Evolutionary conservation across 2,797 vertebrate species (phyloP).

Genomic region (Megalops cyprinoides): DNA sequence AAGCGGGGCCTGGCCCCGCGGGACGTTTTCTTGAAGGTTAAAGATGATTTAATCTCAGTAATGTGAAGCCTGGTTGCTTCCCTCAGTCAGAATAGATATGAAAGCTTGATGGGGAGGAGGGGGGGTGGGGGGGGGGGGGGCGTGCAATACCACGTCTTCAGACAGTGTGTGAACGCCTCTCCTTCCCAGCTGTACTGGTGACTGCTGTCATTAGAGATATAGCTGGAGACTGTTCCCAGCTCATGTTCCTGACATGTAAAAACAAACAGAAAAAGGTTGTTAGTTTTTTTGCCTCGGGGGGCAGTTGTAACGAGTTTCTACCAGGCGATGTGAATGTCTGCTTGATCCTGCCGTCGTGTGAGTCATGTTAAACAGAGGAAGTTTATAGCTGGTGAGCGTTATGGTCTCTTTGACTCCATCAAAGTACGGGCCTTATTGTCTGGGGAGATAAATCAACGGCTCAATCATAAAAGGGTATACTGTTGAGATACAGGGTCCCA

Average conservation of each 20-base stretch:
- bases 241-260: background rate
- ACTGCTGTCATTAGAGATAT: background rate
- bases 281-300: background rate
- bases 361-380: background rate
- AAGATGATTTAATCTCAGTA: slow-evolving; percentile 74
- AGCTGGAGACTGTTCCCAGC: background rate
- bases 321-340: background rate
- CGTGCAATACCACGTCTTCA: slow-evolving; percentile 4
- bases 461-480: no score
- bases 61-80: slow-evolving; percentile 57
- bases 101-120: slow-evolving; percentile 47
- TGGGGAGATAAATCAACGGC: no score
- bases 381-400: background rate
- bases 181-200: background rate
- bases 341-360: background rate
- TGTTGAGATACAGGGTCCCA: no score
- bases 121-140: slow-evolving; percentile 29
- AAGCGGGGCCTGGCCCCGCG: slow-evolving; percentile 50
- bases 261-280: background rate
- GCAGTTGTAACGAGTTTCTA: background rate
- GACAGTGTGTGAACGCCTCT: background rate
- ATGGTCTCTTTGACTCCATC: background rate
- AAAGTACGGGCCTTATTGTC: background rate
- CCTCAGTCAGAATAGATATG: slow-evolving; percentile 40
- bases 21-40: slow-evolving; percentile 60